Conservation (phyloP, 1,140 invertebrate genomes). For the Sycobia sp. region DNA sequence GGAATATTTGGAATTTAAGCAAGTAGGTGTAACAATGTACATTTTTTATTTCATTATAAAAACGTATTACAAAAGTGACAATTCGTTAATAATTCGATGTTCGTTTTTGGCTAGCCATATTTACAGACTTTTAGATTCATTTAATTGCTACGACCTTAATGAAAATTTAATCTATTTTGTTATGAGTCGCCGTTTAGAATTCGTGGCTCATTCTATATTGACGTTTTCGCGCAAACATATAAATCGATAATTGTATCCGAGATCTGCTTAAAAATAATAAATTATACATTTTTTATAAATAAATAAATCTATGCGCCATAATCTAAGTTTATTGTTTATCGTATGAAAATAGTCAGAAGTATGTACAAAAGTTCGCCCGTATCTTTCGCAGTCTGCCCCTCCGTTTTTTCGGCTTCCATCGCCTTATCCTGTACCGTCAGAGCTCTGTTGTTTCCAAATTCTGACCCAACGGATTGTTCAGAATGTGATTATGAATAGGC, state of each 20-base stretch:
- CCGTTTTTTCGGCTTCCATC: not conserved
- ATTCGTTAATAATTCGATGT: slow-evolving; percentile 22
- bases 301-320: slow-evolving; percentile 16
- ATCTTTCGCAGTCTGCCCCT: slow-evolving; percentile 8
- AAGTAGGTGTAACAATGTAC: slow-evolving; percentile 17
- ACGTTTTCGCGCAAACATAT: no score
- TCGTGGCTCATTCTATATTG: not conserved
- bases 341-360: slow-evolving; percentile 12
- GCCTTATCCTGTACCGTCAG: slow-evolving; percentile 45
- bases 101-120: slow-evolving; percentile 23
- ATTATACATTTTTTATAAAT: slow-evolving; percentile 15
- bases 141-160: not conserved
- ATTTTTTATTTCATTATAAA: slow-evolving; percentile 26
- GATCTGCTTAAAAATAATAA: slow-evolving; percentile 10
- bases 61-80: slow-evolving; percentile 20
- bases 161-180: no score
- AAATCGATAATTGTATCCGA: not conserved
- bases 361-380: slow-evolving; percentile 29
- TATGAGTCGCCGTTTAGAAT: no score
- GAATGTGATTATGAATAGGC: slow-evolving; percentile 60
- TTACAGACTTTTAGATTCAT: slow-evolving; percentile 7
- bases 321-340: not conserved
- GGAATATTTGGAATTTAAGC: no score
- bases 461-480: slow-evolving; percentile 68
- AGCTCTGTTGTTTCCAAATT: slow-evolving; percentile 87